Evolutionary conservation across 2,113 vertebrate species (phyloP).

Genomic region (Tauraco erythrolophus): DNA sequence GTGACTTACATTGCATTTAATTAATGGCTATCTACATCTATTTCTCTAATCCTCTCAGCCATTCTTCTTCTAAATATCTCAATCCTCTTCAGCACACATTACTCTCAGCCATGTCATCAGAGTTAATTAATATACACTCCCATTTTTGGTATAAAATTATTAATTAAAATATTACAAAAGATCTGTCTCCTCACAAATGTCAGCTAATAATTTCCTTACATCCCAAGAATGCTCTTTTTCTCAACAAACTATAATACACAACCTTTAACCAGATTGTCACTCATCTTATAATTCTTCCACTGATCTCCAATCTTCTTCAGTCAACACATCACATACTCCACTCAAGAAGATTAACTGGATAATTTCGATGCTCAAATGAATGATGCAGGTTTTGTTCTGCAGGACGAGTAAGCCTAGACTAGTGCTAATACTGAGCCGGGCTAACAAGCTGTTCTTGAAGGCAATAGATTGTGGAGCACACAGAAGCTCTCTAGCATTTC

Average conservation of each 20-base stretch:
- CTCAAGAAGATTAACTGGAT: neutral
- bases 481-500: neutral
- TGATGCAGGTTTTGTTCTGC: neutral
- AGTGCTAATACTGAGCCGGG: neutral
- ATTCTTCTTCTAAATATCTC: neutral
- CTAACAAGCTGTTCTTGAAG: neutral
- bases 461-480: neutral
- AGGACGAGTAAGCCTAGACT: neutral
- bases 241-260: neutral
- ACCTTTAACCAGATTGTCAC: neutral
- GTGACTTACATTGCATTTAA: neutral
- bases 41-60: neutral
- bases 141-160: neutral
- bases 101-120: neutral
- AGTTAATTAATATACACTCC: neutral
- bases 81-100: neutral
- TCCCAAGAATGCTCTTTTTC: neutral
- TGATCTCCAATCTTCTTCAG: neutral
- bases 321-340: neutral
- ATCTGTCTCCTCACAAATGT: neutral
- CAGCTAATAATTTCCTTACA: neutral
- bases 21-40: neutral
- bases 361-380: neutral
- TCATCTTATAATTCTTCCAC: neutral
- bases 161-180: neutral